Evolutionary conservation across 2,797 vertebrate genomes (phyloP).

Genomic region (Hydrocynus forskahlii): DNA sequence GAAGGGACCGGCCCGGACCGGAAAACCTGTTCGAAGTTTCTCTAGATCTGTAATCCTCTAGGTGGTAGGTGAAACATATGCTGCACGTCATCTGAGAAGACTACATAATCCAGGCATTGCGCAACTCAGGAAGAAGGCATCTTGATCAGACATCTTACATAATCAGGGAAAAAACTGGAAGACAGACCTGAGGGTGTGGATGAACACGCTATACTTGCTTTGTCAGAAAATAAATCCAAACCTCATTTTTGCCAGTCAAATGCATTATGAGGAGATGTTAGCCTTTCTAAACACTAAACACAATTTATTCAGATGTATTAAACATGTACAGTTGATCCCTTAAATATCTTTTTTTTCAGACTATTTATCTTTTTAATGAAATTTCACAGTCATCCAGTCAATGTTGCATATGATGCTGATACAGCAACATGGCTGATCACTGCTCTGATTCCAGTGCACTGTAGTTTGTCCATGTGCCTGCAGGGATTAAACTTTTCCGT

Average conservation of each 20-base stretch:
- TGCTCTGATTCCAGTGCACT: too few species aligned
- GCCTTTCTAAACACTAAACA: background rate
- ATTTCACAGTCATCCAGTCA: too few species aligned
- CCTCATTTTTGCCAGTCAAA: background rate
- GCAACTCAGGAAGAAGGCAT: background rate
- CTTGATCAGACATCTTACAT: background rate
- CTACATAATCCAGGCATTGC: background rate
- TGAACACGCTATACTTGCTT: background rate
- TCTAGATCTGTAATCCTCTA: background rate
- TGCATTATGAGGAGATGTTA: background rate
- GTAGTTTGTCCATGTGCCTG: too few species aligned
- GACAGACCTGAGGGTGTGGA: background rate
- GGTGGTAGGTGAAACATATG: background rate
- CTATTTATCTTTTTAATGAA: too few species aligned
- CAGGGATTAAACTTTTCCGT: too few species aligned
- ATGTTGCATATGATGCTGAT: too few species aligned
- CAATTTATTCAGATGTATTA: background rate
- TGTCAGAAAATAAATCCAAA: background rate
- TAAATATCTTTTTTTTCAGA: too few species aligned
- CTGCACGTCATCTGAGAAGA: background rate
- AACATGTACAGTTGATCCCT: too few species aligned
- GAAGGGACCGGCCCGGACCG: background rate
- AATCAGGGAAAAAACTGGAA: background rate
- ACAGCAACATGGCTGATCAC: too few species aligned
- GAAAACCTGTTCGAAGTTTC: background rate